These are phyloP conservation scores for Agrochola lychnidis DNA, from an alignment of 2,888 invertebrate species.

Conservation along the genomic window DNA sequence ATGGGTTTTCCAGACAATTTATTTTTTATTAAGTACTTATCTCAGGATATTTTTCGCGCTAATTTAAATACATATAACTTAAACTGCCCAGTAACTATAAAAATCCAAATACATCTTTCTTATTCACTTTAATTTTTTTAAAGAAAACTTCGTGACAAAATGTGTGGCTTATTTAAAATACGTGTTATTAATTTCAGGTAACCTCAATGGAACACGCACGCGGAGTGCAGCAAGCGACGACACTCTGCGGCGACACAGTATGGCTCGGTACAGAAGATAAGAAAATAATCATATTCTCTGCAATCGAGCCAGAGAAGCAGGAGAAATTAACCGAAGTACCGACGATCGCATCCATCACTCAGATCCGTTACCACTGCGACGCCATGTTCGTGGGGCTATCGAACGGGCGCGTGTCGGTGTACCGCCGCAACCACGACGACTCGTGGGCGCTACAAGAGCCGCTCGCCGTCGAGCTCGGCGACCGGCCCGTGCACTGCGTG, in stretches of 20 bases:
- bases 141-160: neutral
- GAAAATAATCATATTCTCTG: constrained; percentile 95
- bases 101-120: neutral
- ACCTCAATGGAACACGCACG: constrained; percentile 96
- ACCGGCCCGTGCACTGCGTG: constrained; percentile 94
- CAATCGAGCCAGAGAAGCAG: constrained; percentile 96
- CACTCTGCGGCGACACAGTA: constrained; percentile 93
- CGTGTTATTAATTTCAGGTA: constrained; percentile 82
- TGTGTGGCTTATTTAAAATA: constrained; percentile 2
- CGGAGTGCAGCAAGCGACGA: constrained; percentile 90
- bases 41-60: neutral
- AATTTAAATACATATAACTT: neutral
- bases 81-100: no score
- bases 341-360: constrained; percentile 93
- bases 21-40: neutral
- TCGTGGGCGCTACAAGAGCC: constrained; percentile 94
- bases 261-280: constrained; percentile 98
- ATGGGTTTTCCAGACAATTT: neutral
- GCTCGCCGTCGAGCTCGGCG: constrained; percentile 92
- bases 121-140: neutral
- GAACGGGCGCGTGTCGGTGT: constrained; percentile 95
- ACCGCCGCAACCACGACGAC: constrained; percentile 92
- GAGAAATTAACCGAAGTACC: constrained; percentile 93
- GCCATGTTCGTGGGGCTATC: constrained; percentile 96
- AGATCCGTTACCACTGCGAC: constrained; percentile 96